Percentiles rank a stretch among this genome's conserved stretches.
Evolutionary conservation across 2,113 vertebrate species (phyloP).

Genomic region (Muntiacus reevesi): DNA sequence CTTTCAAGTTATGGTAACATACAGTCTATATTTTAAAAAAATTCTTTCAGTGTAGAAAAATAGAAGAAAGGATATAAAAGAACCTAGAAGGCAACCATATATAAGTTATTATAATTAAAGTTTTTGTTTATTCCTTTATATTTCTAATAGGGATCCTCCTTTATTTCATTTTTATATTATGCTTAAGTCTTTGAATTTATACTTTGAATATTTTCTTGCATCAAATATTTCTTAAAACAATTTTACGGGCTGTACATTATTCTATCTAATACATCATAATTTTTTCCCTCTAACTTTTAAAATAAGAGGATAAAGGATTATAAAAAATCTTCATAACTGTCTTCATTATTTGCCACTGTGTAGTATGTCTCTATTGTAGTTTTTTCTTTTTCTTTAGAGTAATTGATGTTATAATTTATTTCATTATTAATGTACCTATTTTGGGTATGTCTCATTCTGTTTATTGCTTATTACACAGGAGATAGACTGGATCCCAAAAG

Average conservation of each 20-base stretch:
- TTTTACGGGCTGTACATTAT: not conserved
- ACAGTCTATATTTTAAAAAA: not conserved
- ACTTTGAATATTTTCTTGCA: not conserved
- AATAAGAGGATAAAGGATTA: not conserved
- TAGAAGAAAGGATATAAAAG: not conserved
- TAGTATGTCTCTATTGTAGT: not conserved
- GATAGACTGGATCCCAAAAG: not conserved
- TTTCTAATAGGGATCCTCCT: not conserved
- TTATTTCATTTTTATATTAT: not conserved
- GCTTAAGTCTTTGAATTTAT: not conserved
- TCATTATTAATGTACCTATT: not conserved
- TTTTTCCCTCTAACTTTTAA: conserved; percentile 6
- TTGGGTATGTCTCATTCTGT: not conserved
- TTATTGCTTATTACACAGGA: not conserved
- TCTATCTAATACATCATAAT: not conserved
- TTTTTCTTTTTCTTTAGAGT: not conserved
- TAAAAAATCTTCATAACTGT: not conserved
- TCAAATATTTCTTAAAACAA: not conserved
- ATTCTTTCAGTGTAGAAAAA: not conserved
- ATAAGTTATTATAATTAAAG: not conserved
- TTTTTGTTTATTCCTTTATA: not conserved
- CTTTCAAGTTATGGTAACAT: not conserved
- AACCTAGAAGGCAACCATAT: not conserved
- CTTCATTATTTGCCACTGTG: not conserved
- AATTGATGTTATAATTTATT: not conserved